Evolutionary conservation across 2,113 vertebrate species (phyloP).

Genomic region (Phoenicopterus ruber): DNA sequence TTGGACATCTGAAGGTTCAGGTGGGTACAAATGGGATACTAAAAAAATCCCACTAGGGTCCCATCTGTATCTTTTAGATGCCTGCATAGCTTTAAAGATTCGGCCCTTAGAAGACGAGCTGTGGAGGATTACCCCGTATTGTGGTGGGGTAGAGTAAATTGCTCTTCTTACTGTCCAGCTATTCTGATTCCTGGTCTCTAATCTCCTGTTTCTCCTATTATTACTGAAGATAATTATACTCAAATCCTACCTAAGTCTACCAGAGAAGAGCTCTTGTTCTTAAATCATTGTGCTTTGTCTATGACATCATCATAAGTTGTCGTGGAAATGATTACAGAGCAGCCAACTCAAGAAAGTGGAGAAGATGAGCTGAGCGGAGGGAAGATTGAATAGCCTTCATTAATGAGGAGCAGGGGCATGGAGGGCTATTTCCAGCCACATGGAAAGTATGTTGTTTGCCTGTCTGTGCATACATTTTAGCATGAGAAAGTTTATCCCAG

Average conservation of each 20-base stretch:
- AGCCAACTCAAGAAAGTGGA: not conserved
- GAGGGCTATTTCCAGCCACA: not conserved
- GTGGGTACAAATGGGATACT: not conserved
- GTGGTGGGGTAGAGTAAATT: not conserved
- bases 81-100: not conserved
- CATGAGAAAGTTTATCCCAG: slow-evolving; percentile 41
- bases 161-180: not conserved
- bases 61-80: not conserved
- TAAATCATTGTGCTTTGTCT: not conserved
- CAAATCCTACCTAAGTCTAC: not conserved
- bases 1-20: not conserved
- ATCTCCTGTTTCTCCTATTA: slow-evolving; percentile 12
- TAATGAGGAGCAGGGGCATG: not conserved
- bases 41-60: not conserved
- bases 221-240: not conserved
- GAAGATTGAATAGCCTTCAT: not conserved
- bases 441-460: not conserved
- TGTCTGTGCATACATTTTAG: not conserved
- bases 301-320: not conserved
- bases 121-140: not conserved
- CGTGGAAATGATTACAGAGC: slow-evolving; percentile 16
- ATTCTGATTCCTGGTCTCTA: not conserved
- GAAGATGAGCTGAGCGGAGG: not conserved
- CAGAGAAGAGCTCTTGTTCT: not conserved
- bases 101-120: not conserved